Conservation (phyloP, 2,888 invertebrate genomes). For the Latrodectus elegans region DNA sequence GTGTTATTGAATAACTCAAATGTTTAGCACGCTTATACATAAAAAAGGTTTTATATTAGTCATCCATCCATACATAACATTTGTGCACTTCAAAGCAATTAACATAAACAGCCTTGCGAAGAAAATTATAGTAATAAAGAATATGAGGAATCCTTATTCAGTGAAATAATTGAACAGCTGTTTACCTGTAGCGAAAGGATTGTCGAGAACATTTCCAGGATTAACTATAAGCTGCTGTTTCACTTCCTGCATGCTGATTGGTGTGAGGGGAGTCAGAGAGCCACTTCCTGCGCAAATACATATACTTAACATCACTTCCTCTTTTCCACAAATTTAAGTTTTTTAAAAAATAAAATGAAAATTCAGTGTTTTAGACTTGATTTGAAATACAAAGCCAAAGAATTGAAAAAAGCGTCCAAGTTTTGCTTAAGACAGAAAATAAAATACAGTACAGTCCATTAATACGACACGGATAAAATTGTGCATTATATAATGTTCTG, state of each 20-base stretch:
- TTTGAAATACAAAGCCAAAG: too few species aligned
- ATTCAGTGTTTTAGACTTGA: too few species aligned
- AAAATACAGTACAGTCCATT: too few species aligned
- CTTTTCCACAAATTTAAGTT: neutral
- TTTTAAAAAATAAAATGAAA: neutral
- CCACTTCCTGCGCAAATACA: conserved; percentile 77
- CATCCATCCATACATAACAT: too few species aligned
- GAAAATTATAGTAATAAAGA: neutral
- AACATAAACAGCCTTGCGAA: neutral
- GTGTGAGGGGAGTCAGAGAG: conserved; percentile 83
- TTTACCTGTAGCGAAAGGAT: conserved; percentile 60
- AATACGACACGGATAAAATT: too few species aligned
- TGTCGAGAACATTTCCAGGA: conserved; percentile 60
- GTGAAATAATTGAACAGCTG: neutral
- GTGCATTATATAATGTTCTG: too few species aligned
- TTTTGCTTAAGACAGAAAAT: too few species aligned
- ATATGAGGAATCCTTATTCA: too few species aligned
- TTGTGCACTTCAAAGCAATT: neutral
- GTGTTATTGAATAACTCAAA: too few species aligned
- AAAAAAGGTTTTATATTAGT: too few species aligned
- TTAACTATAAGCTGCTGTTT: conserved; percentile 76
- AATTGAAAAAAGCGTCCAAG: too few species aligned
- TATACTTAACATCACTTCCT: conserved; percentile 65
- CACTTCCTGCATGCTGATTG: conserved; percentile 85
- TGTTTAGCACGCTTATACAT: too few species aligned